phyloP scores from a whole-genome alignment of 2,113 vertebrate genomes.

The Pelecanus crispus region DNA sequence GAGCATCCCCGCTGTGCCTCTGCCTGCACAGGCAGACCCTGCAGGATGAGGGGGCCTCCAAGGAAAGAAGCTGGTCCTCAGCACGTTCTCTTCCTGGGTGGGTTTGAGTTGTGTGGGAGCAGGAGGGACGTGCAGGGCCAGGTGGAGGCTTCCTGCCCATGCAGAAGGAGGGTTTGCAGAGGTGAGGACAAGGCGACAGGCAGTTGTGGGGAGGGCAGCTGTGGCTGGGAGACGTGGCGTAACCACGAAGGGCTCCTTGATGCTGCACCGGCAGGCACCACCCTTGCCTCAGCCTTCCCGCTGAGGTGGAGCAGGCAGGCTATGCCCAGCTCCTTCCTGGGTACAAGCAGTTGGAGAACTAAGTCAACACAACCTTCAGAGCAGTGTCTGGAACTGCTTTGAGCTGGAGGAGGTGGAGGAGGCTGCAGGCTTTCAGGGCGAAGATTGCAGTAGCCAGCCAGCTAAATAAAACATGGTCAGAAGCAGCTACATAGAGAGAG shows the following conservation, averaged over 20 bases:
- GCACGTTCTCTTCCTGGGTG: background rate
- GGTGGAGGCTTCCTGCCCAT: background rate
- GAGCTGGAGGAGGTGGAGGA: background rate
- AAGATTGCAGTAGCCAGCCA: background rate
- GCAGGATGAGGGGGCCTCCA: background rate
- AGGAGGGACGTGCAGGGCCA: background rate
- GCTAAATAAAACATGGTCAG: background rate
- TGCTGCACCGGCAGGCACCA: background rate
- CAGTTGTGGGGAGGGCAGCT: background rate
- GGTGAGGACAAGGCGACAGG: background rate
- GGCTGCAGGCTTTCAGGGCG: background rate
- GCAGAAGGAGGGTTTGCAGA: background rate
- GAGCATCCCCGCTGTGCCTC: rapidly evolving
- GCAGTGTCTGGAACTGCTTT: background rate
- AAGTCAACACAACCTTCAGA: background rate
- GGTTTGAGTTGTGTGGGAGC: background rate
- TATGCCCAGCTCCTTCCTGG: background rate
- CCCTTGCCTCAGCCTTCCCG: background rate
- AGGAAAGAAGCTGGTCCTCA: background rate
- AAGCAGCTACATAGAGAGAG: background rate
- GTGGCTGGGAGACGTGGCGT: background rate
- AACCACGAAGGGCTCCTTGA: background rate
- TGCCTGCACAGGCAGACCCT: background rate
- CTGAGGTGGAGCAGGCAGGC: background rate
- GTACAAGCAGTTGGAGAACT: background rate